Evolutionary conservation across 1,140 invertebrate species (phyloP), one percentile per base, ranked within the genome.

Genomic region (Cydia amplana): DNA sequence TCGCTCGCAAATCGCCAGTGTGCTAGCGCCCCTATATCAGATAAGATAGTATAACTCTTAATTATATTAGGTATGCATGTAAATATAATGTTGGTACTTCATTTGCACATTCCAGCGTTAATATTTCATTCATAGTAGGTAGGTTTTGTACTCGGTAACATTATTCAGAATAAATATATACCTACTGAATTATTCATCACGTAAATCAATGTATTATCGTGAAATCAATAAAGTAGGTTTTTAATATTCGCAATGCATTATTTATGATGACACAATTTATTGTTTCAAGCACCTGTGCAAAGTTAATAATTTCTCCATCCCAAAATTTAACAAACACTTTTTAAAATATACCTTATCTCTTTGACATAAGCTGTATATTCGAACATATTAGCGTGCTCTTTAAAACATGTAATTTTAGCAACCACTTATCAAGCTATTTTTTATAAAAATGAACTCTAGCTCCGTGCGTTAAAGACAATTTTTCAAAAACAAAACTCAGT

Each of bases 221-320:
- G 2, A 60, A 20, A 20, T 60, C 16, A 60, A 6, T 60, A 60
- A 60, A 60, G 6, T 20, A 51, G 49, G 49, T 51, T n/a, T 51
- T 51, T 18, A 9, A 51, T 51, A 20, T 60, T 60, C 55, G 6
- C 1, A 60, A 60, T 51, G 16, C 14, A 60, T 60, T 20, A 60
- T 60, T 60, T 60, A 60, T 60, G 55, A 60, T 60, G 55, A 60
- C 55, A 60, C 7, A 20, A 60, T 60, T 6, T 2, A 60, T 60
- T 60, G 55, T 60, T 23, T 9, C 55, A 60, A 20, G 18, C 55
- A 60, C 18, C 55, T 60, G 55, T 60, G 18, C 7, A 23, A 60
- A 60, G 18, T 60, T 60, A 60, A 51, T 51, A 51, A 51, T 60
- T 60, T 20, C 55, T 60, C 49, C 14, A n/a, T 51, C 49, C 14